Base-by-base conservation (phyloP, 2,888 invertebrate species). In the Cheilosia pagana region DNA sequence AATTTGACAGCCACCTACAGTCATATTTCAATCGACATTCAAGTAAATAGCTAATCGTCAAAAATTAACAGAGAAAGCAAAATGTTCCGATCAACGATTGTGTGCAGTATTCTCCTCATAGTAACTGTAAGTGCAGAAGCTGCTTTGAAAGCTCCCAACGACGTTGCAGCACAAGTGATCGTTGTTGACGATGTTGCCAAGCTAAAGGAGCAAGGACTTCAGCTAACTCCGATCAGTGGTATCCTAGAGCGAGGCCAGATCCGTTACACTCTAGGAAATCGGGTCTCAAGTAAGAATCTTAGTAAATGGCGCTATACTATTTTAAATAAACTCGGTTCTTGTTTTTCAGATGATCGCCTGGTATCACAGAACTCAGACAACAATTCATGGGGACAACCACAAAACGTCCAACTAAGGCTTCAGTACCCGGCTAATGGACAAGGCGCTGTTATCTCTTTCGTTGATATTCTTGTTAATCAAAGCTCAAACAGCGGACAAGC, bases 381-480 rank as follows among this genome's bases (percentile, higher is more conserved):
- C 21, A 35, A 65, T 19, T 23, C 45, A 39, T 88, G 77, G 77
- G 12, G 60, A 1, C 6, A 31, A 14, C 77, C 83, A 7, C 87
- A 87, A 65, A 78, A 88, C 67, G 65, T 87, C 1, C 70, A 71
- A 21, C 39, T 88, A 35, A 67, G 28, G 14, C 19, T 88, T 6
- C 59, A 63, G 25, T 88, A 88, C 74, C 88, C 88, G 0, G 31
- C 60, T 0, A 72, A 16, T 48, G 78, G 78, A 43, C 31, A 45
- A 4, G 88, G 87, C 7, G 87, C 87, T 28, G 10, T 81, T n/a
- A 35, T 89, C 12, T 87, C 78, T 8, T 87, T 1, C n/a, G 41
- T 88, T 7, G 81, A 87, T 55, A 75, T 89, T 31, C 10, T 75
- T n/a, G 88, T 88, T 3, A 72, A 87, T 35, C 89, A 89, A 60